These are phyloP conservation scores for Thysanoteuthis rhombus DNA, from an alignment of 2,888 invertebrate genomes.

Conservation along the genomic window DNA sequence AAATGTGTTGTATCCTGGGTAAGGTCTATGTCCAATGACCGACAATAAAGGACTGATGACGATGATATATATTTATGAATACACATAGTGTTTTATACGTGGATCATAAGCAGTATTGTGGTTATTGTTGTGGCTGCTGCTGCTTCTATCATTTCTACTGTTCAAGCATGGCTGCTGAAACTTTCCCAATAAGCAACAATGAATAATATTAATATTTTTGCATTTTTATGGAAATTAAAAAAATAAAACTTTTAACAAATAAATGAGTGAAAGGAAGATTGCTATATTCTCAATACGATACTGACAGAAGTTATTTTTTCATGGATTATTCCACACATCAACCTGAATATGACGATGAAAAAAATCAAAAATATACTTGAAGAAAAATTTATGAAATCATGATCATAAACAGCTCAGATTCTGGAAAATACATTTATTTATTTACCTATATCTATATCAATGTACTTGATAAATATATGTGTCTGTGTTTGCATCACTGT, in stretches of 20 bases:
- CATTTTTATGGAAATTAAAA: conserved; percentile 12
- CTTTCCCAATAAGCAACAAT: background rate
- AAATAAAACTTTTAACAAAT: background rate
- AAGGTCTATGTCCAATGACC: too few relatives aligned
- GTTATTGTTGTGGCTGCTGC: background rate
- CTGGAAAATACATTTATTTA: background rate
- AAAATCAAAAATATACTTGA: background rate
- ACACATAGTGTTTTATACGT: too few relatives aligned
- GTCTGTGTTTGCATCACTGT: background rate
- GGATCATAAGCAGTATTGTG: too few relatives aligned
- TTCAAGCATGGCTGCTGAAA: background rate
- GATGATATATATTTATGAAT: too few relatives aligned
- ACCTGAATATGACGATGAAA: background rate
- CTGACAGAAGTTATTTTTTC: background rate
- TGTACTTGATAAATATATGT: background rate
- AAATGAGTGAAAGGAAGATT: background rate
- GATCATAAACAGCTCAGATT: too few relatives aligned
- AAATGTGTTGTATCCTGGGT: too few relatives aligned
- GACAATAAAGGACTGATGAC: too few relatives aligned
- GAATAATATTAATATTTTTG: background rate
- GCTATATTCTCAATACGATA: background rate
- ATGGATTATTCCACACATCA: background rate
- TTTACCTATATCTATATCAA: background rate
- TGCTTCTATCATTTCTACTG: background rate
- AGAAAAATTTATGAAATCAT: too few relatives aligned